These are phyloP conservation scores for Halcyon smyrnensis DNA, from an alignment of 2,797 vertebrate genomes.

Conservation along the genomic window DNA sequence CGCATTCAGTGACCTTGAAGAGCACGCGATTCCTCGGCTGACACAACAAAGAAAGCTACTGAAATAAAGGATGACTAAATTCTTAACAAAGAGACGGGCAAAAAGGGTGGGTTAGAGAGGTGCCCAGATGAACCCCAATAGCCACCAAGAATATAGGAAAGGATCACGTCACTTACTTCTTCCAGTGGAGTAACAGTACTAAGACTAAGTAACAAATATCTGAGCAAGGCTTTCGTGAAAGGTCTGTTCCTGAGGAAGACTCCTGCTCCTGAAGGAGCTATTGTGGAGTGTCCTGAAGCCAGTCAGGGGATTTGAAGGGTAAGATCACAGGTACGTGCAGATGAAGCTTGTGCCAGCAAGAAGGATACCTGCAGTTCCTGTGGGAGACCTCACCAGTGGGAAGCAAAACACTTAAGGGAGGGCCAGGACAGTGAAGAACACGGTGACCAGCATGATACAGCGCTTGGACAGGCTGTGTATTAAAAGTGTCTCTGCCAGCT, in stretches of 20 bases:
- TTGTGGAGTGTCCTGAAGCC: background rate
- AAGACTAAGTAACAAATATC: background rate
- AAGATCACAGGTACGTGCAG: fast-evolving
- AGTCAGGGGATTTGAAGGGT: background rate
- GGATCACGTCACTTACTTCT: conserved; percentile 15
- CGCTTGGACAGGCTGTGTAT: background rate
- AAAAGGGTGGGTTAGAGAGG: background rate
- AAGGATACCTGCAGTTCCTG: background rate
- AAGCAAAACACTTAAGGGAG: background rate
- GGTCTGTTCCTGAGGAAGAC: background rate
- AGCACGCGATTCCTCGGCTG: conserved; percentile 53
- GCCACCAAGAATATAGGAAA: background rate
- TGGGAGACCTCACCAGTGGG: background rate
- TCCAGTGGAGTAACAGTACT: background rate
- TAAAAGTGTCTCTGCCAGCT: background rate
- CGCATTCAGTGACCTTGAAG: conserved; percentile 66
- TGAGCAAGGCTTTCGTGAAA: background rate
- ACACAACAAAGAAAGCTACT: conserved; percentile 52
- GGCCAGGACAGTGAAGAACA: background rate
- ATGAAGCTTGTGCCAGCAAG: fast-evolving
- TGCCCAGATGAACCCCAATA: background rate
- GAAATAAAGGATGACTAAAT: conserved; percentile 38
- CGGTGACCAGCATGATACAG: fast-evolving
- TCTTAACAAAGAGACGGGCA: conserved; percentile 26
- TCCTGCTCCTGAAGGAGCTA: background rate